These are phyloP conservation scores for Otolemur crassicaudatus DNA, from an alignment of 2,797 vertebrate species.

Conservation along the genomic window DNA sequence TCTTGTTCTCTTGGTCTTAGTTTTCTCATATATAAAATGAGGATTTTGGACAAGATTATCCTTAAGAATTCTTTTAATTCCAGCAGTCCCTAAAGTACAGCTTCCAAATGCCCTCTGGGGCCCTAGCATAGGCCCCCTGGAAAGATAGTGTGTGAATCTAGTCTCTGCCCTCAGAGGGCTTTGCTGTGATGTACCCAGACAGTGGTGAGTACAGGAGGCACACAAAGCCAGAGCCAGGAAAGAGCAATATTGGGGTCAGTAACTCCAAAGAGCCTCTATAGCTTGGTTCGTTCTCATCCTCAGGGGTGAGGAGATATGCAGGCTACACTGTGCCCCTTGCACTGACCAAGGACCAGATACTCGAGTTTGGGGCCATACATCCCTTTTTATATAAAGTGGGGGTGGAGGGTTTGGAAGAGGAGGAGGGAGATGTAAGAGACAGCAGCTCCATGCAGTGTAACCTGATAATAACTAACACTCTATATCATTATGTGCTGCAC, in stretches of 20 bases:
- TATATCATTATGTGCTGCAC: neutral
- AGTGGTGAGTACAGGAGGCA: neutral
- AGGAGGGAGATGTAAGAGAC: neutral
- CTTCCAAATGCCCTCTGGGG: neutral
- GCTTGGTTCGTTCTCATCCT: neutral
- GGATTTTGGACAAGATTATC: neutral
- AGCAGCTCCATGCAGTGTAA: neutral
- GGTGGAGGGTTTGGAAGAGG: neutral
- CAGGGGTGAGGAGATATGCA: fast-evolving
- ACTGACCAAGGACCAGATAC: neutral
- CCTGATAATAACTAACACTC: neutral
- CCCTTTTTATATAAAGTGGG: neutral
- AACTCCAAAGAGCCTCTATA: neutral
- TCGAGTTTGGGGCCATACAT: neutral
- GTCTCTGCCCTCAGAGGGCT: neutral
- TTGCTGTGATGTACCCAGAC: neutral
- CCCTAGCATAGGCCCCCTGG: neutral
- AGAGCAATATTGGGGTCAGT: neutral
- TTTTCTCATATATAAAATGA: neutral
- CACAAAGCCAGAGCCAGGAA: fast-evolving
- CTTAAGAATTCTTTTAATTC: neutral
- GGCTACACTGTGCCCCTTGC: neutral
- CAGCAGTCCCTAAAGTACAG: neutral
- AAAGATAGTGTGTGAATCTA: neutral
- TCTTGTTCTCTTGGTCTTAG: neutral